Percentiles rank a stretch among this genome's conserved stretches.
Conservation (phyloP, 2,113 vertebrate species). For the Rhipidura dahli region DNA sequence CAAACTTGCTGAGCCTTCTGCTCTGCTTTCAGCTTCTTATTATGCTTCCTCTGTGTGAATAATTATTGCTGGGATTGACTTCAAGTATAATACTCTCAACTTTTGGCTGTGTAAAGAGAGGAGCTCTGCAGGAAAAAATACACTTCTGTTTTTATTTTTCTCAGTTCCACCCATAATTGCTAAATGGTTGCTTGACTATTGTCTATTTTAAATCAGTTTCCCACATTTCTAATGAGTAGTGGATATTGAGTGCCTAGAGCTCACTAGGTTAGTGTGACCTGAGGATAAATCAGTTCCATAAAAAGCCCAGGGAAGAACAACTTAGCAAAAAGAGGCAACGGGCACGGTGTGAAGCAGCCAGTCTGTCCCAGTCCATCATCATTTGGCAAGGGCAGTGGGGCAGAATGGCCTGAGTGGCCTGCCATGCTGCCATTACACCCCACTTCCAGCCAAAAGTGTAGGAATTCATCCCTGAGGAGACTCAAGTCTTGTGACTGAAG, state of each 20-base stretch:
- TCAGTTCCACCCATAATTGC: background rate
- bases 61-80: background rate
- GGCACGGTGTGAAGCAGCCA: background rate
- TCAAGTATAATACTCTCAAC: background rate
- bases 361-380: background rate
- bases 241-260: background rate
- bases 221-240: background rate
- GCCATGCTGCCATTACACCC: background rate
- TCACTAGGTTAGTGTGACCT: background rate
- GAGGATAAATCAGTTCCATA: background rate
- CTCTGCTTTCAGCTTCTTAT: background rate
- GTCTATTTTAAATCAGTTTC: background rate
- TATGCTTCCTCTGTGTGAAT: background rate
- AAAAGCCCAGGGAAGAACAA: background rate
- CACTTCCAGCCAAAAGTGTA: background rate
- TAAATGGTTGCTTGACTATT: background rate
- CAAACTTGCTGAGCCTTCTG: background rate
- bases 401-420: background rate
- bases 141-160: background rate
- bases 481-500: background rate
- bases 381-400: background rate
- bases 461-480: background rate
- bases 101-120: background rate
- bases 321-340: rapidly evolving
- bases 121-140: background rate